Conservation (phyloP, 2,113 vertebrate genomes). For the Dicentrarchus labrax region DNA sequence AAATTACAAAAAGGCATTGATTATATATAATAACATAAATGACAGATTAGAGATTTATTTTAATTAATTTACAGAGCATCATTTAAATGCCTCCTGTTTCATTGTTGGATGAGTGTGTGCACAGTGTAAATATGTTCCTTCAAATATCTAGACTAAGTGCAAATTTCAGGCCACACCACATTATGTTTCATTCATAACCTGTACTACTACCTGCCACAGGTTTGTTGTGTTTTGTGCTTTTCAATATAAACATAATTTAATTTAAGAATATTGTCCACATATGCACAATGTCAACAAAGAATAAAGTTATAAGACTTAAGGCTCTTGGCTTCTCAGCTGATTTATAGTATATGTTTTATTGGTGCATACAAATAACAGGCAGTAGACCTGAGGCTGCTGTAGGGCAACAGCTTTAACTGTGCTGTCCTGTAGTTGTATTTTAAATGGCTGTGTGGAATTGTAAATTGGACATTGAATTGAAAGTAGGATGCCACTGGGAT, state of each 20-base stretch:
- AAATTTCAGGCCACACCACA: too few species aligned
- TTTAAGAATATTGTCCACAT: too few species aligned
- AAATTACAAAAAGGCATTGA: too few species aligned
- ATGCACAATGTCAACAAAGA: too few species aligned
- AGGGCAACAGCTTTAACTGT: neutral
- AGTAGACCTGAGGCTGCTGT: too few species aligned
- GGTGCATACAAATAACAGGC: neutral
- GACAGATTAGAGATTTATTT: neutral
- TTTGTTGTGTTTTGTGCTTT: too few species aligned
- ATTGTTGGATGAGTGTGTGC: neutral
- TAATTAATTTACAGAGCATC: neutral
- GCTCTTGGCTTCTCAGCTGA: neutral
- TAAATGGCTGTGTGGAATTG: constrained; percentile 16
- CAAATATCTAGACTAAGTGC: neutral
- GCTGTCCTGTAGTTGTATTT: neutral
- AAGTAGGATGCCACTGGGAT: neutral
- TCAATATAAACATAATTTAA: too few species aligned
- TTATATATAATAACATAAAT: too few species aligned
- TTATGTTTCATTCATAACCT: too few species aligned
- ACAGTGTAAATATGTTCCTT: neutral
- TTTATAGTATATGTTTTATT: neutral
- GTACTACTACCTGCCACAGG: too few species aligned
- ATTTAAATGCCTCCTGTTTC: neutral
- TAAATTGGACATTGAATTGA: constrained; percentile 18
- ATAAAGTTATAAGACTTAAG: too few species aligned